Base-by-base conservation (phyloP, 37 sponge, comb jelly and placozoan genomes). In the Eunapius fragilis region DNA sequence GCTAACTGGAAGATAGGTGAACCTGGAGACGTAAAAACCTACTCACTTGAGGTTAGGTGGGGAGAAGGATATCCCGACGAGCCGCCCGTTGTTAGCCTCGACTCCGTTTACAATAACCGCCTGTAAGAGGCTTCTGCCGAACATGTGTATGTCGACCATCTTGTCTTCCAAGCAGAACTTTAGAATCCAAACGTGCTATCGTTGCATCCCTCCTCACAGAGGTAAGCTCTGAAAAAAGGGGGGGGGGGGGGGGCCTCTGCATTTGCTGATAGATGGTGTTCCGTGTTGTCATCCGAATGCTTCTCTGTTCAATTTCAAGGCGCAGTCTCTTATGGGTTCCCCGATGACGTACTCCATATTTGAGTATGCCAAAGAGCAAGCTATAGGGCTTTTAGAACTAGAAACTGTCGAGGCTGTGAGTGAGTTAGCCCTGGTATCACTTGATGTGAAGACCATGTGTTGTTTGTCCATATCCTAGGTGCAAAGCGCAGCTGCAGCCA, bases 291-390 rank as follows among this genome's bases (percentile, higher is more conserved):
- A 27, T 45, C 74, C 17, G 26, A 27, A 11, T 3, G 13, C 31
- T 33, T 34, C 72, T 71, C 6, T 31, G 26, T 31, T 36, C 31
- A 24, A 67, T 37, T 41, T 75, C 22, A 50, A 97, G 97, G 93
- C 89, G 30, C 80, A 87, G 49, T 68, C 31, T 17, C 74, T 90
- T 37, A 13, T 97, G 37, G 95, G 85, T 25, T 80, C 84, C 37
- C 87, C 96, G 23, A 88, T 94, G 95, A 92, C 96, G 0, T 97
- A 94, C 48, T 88, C 95, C 5, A 70, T 97, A 69, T 82, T 97
- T 79, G 95, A 97, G 76, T 92, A 74, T 75, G 93, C 88, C 25
- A 89, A 81, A 36, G 95, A 94, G 14, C 84, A 87, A n/a, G 85
- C 76, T 19, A 85, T 81, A 11, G 97, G 92, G 17, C 69, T 97